A percentile compares a stretch with the other conserved stretches of the same genome.
Evolutionary conservation across 2,113 vertebrate genomes (phyloP).

Genomic region (Ariopsis seemanni): DNA sequence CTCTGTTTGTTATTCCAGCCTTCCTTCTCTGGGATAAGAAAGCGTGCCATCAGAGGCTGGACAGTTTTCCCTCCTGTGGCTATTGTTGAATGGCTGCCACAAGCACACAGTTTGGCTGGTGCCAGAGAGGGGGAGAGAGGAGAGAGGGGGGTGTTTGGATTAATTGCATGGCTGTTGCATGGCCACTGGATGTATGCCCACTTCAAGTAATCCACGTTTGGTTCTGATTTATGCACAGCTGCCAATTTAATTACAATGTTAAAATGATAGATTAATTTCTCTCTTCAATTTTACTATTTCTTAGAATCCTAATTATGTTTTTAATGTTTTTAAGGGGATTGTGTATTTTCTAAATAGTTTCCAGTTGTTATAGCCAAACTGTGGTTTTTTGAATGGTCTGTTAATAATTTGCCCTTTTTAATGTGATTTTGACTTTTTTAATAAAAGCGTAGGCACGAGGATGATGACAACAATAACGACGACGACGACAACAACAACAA

Average conservation of each 20-base stretch:
- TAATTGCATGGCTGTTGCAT: slow-evolving; percentile 40
- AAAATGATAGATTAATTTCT: slow-evolving; percentile 50
- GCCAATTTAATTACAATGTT: slow-evolving; percentile 55
- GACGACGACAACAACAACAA: neutral
- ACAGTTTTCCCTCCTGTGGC: slow-evolving; percentile 42
- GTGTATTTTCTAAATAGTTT: slow-evolving; percentile 12
- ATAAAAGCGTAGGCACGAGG: neutral
- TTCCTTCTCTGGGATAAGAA: slow-evolving; percentile 27
- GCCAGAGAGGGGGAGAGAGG: slow-evolving; percentile 24
- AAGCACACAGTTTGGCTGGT: slow-evolving; percentile 36
- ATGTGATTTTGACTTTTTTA: neutral
- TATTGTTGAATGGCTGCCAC: slow-evolving; percentile 52
- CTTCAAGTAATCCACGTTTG: slow-evolving; percentile 44
- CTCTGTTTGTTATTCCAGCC: slow-evolving; percentile 30
- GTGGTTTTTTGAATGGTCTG: slow-evolving; percentile 17
- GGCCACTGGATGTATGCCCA: slow-evolving; percentile 40
- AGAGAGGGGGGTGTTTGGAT: slow-evolving; percentile 35
- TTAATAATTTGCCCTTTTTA: slow-evolving; percentile 17
- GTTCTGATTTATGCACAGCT: slow-evolving; percentile 52
- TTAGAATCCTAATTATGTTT: slow-evolving; percentile 53
- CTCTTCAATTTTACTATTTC: slow-evolving; percentile 27
- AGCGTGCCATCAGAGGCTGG: slow-evolving; percentile 37
- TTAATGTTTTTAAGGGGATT: neutral
- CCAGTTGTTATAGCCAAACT: slow-evolving; percentile 8
- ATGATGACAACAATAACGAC: no score